Evolutionary conservation across 2,888 invertebrate species (phyloP).

Genomic region (Noctua pronuba): DNA sequence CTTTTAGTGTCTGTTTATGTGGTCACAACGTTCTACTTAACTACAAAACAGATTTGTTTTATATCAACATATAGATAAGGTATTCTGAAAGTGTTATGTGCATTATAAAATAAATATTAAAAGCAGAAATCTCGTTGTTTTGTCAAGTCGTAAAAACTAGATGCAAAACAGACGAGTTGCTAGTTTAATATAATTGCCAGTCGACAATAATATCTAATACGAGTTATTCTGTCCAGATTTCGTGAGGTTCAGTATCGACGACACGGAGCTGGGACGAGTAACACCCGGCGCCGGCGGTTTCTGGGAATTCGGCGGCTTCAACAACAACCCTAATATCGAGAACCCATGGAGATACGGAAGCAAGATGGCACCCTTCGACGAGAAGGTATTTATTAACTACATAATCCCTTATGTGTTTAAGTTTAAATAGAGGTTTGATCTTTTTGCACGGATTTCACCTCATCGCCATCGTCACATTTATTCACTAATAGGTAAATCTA

Average conservation of each 20-base stretch:
- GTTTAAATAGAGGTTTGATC: background rate
- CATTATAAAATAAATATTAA: background rate
- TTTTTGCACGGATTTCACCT: background rate
- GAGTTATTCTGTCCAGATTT: slow-evolving; percentile 72
- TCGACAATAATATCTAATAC: background rate
- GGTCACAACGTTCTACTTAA: background rate
- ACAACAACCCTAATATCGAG: slow-evolving; percentile 81
- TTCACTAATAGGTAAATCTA: no score
- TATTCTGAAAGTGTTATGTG: background rate
- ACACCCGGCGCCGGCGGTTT: slow-evolving; percentile 91
- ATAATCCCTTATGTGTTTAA: background rate
- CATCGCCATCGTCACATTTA: no score
- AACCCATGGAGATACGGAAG: slow-evolving; percentile 90
- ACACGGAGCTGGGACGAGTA: slow-evolving; percentile 87
- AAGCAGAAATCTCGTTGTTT: background rate
- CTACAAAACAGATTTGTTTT: background rate
- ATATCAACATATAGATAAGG: background rate
- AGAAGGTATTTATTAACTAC: slow-evolving; percentile 82
- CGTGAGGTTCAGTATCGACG: slow-evolving; percentile 89
- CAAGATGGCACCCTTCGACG: slow-evolving; percentile 93
- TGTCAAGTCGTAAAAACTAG: background rate
- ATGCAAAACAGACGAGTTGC: background rate
- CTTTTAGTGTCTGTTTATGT: background rate
- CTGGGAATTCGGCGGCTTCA: slow-evolving; percentile 92
- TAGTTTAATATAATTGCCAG: background rate